Evolutionary conservation across 2,113 vertebrate genomes (phyloP).

Genomic region (Cricetomys ansorgei): DNA sequence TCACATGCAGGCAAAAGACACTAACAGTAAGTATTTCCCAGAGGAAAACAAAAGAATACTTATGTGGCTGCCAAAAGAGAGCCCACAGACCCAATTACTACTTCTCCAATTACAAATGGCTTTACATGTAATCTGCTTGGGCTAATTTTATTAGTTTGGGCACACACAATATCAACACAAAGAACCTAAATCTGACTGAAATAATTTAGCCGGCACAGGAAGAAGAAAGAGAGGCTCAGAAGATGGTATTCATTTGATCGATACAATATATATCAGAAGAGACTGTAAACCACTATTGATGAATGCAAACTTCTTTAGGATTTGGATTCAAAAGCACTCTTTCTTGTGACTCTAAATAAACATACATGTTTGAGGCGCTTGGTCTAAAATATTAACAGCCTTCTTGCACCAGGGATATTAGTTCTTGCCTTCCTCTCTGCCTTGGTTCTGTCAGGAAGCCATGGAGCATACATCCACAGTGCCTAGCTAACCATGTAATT

Average conservation of each 20-base stretch:
- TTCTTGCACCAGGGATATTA: slow-evolving; percentile 85
- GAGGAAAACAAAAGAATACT: slow-evolving; percentile 65
- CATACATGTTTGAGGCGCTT: slow-evolving; percentile 54
- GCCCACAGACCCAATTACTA: not conserved
- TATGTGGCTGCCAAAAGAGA: not conserved
- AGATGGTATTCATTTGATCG: slow-evolving; percentile 42
- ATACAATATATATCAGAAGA: slow-evolving; percentile 59
- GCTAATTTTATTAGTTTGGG: slow-evolving; percentile 55
- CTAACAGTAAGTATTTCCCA: not conserved
- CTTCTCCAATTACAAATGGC: not conserved
- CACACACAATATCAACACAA: not conserved
- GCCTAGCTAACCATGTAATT: slow-evolving; percentile 90
- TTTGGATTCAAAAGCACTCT: slow-evolving; percentile 67
- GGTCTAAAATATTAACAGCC: slow-evolving; percentile 84
- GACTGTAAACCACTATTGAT: slow-evolving; percentile 45
- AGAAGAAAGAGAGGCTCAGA: slow-evolving; percentile 38
- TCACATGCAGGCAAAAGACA: not conserved
- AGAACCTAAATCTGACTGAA: slow-evolving; percentile 60
- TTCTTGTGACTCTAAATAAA: slow-evolving; percentile 72
- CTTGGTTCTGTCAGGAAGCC: slow-evolving; percentile 87
- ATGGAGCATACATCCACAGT: slow-evolving; percentile 83
- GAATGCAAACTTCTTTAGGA: slow-evolving; percentile 44
- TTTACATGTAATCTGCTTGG: slow-evolving; percentile 37
- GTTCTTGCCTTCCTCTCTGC: slow-evolving; percentile 81
- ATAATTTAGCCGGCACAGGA: slow-evolving; percentile 63